A percentile compares a stretch with the other conserved stretches of the same genome.
phyloP scores from a whole-genome alignment of 2,113 vertebrate species.

The Nettapus auritus region DNA sequence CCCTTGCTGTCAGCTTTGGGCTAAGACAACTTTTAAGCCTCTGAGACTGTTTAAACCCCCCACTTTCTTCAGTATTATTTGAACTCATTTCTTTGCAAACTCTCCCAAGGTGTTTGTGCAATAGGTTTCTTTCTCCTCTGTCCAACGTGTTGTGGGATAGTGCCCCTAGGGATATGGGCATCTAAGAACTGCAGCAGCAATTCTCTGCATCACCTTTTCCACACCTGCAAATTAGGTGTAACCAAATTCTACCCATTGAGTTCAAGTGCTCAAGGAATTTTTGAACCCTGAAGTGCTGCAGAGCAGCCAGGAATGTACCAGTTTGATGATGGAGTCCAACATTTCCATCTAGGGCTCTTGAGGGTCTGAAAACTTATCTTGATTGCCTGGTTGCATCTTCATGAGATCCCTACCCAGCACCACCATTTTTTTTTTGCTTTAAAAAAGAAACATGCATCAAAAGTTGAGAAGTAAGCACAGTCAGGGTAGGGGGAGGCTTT shows the following conservation, averaged over 20 bases:
- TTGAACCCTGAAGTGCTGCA: neutral
- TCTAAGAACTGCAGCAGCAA: neutral
- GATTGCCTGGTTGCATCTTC: neutral
- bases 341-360: neutral
- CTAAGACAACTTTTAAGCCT: neutral
- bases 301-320: neutral
- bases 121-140: neutral
- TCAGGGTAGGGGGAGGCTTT: neutral
- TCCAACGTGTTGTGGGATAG: neutral
- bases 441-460: neutral
- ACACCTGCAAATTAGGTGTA: fast-evolving
- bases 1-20: neutral
- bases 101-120: neutral
- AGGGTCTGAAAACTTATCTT: fast-evolving
- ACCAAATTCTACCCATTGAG: neutral
- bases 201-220: neutral
- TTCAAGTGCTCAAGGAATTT: neutral
- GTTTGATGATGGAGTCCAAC: too few relatives aligned
- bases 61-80: neutral
- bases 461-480: neutral
- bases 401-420: neutral
- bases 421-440: neutral
- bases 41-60: neutral
- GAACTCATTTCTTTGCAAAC: neutral
- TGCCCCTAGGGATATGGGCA: neutral